Evolutionary conservation across 2,888 invertebrate genomes (phyloP).

Genomic region (Ligdia adustata): DNA sequence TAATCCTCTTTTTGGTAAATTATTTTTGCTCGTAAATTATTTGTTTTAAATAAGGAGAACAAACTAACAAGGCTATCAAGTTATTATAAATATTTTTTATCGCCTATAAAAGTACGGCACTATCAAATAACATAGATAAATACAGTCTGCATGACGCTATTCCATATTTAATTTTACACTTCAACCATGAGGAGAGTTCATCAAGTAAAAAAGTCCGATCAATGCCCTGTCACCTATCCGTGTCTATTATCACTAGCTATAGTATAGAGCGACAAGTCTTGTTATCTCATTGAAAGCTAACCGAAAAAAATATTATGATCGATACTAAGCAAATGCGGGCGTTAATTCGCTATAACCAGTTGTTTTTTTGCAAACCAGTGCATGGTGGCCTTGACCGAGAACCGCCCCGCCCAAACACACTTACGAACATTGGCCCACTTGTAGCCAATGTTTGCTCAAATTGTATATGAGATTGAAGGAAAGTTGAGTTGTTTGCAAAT

Average conservation of each 20-base stretch:
- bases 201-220: conserved; percentile 39
- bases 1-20: too few relatives aligned
- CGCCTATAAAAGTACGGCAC: too few relatives aligned
- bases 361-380: conserved; percentile 74
- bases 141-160: too few relatives aligned
- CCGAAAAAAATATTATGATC: conserved; percentile 44
- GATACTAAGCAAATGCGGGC: conserved; percentile 59
- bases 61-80: too few relatives aligned
- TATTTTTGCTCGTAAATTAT: too few relatives aligned
- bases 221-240: conserved; percentile 14
- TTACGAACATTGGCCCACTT: conserved; percentile 46
- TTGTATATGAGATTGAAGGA: background rate
- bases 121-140: too few relatives aligned
- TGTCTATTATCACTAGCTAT: background rate
- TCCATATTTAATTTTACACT: too few relatives aligned
- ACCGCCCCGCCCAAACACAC: conserved; percentile 57
- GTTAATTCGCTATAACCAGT: conserved; percentile 68
- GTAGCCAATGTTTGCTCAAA: conserved; percentile 34
- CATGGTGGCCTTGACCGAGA: conserved; percentile 77
- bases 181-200: background rate
- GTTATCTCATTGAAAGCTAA: conserved; percentile 18
- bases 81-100: too few relatives aligned
- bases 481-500: conserved; percentile 1
- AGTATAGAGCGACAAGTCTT: conserved; percentile 9
- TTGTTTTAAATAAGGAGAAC: too few relatives aligned